Evolutionary conservation across 2,113 vertebrate genomes (phyloP).

Genomic region (Malurus cyaneus): DNA sequence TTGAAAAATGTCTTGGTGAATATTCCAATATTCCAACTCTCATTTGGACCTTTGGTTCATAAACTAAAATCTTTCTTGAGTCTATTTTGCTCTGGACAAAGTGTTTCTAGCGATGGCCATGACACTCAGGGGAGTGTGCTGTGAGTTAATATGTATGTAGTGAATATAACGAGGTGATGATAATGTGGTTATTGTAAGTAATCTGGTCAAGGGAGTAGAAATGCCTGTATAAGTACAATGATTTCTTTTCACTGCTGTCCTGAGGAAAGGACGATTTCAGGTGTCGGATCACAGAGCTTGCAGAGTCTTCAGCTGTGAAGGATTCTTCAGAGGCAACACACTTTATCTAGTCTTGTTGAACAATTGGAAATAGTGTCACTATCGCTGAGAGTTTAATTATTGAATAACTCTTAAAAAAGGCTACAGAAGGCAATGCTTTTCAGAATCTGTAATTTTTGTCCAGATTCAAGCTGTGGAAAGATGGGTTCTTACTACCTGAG

Average conservation of each 20-base stretch:
- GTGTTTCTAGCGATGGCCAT: background rate
- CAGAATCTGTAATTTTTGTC: background rate
- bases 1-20: background rate
- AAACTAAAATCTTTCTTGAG: background rate
- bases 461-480: background rate
- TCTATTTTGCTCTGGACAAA: background rate
- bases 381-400: background rate
- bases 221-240: accelerated
- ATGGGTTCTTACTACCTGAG: background rate
- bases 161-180: background rate
- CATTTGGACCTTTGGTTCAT: background rate
- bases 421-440: background rate
- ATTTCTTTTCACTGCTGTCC: background rate
- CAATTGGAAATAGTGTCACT: background rate
- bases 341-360: background rate
- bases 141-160: accelerated
- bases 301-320: background rate
- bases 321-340: background rate
- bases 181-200: background rate
- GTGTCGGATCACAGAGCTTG: background rate
- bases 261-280: background rate
- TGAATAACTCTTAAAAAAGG: background rate
- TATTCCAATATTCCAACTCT: background rate
- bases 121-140: accelerated
- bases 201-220: background rate